Base-by-base conservation (phyloP, 2,113 vertebrate genomes). In the Canis aureus region DNA sequence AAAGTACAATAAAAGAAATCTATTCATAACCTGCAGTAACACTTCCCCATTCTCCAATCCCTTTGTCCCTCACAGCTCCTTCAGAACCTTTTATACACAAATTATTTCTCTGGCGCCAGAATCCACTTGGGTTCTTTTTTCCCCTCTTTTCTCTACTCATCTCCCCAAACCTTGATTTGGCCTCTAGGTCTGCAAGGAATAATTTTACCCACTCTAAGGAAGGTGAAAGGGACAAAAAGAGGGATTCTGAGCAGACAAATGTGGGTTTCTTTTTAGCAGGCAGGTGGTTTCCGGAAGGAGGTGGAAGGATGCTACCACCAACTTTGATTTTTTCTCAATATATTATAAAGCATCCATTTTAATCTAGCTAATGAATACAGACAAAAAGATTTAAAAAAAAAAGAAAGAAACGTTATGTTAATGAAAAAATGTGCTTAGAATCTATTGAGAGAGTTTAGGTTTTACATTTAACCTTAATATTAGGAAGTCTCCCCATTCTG, bases 61-160 rank as follows among this genome's bases (percentile, higher is more conserved):
- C 67, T 96, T 95, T 97, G 86, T 90, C 49, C 66, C 38, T 94
- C 49, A n/a, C 19, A 95, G 74, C 29, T 94, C 67, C 60, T 88
- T 91, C 13, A n/a, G 85, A 94, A 66, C 11, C 55, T 95, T 97
- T 92, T 86, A 96, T 1, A 91, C n/a, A 81, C 27, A 64, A 89
- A 51, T 55, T n/a, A 79, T 92, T 93, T 93, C 35, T 97, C 23
- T 49, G 89, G 87, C 6, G 10, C n/a, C 83, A 83, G n/a, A 97
- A 97, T 94, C 73, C n/a, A 82, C 78, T 73, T 94, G 49, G 64
- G 22, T 73, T 78, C 67, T 79, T 95, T 29, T 60, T 13, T 6
- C 3, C 8, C 16, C 17, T 67, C 35, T 91, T 91, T 89, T 87
- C 53, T 96, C 15, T 71, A 12, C 1, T 51, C 5, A 88, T 74